These are phyloP conservation scores for Aspidapion aeneum DNA, from an alignment of 2,888 invertebrate species.

Conservation along the genomic window DNA sequence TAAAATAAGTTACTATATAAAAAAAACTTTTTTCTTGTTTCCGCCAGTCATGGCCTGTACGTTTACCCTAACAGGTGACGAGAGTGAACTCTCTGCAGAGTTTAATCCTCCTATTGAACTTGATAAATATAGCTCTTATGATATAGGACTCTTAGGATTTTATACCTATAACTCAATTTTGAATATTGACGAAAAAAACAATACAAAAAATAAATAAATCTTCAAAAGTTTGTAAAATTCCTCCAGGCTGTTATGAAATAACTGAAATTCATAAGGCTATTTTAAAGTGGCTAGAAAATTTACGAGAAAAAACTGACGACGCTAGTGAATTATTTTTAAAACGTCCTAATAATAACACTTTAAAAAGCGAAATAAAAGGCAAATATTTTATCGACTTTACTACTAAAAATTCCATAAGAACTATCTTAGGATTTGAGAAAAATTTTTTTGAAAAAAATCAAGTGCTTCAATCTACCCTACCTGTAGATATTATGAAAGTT, in stretches of 20 bases:
- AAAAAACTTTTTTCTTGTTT: too few species aligned
- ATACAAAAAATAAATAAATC: background rate
- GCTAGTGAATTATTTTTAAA: background rate
- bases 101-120: background rate
- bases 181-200: slow-evolving; percentile 5
- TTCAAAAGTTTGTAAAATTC: background rate
- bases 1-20: too few species aligned
- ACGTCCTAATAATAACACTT: slow-evolving; percentile 10
- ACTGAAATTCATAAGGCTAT: slow-evolving; percentile 2
- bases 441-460: background rate
- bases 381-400: slow-evolving; percentile 7
- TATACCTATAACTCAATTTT: slow-evolving; percentile 6
- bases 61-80: slow-evolving; percentile 1
- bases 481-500: slow-evolving; percentile 15
- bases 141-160: slow-evolving; percentile 4
- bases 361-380: slow-evolving; percentile 8
- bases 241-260: slow-evolving; percentile 8
- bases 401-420: background rate
- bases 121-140: background rate
- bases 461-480: background rate
- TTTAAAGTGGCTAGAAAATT: background rate
- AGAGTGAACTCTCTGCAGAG: background rate
- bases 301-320: background rate
- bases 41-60: slow-evolving; percentile 1
- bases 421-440: background rate